A percentile compares a stretch with the other conserved stretches of the same genome.
Evolutionary conservation across 2,888 invertebrate species (phyloP).

Genomic region (Xylota segnis): DNA sequence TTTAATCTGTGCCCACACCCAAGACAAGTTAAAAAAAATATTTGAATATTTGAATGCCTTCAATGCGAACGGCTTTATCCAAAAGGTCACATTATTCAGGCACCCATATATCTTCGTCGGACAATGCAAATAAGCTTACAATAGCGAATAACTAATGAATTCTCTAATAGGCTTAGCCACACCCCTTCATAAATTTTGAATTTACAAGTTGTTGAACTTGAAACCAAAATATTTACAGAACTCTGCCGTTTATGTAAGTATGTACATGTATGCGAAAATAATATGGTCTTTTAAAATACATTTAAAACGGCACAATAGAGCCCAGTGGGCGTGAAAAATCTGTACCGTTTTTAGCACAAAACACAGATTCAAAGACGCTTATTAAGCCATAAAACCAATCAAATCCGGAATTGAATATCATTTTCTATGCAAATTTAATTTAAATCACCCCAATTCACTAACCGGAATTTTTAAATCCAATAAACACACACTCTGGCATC

Average conservation of each 20-base stretch:
- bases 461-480: conserved; percentile 28
- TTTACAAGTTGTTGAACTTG: conserved; percentile 11
- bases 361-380: not conserved
- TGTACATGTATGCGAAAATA: too few species aligned
- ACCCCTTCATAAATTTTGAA: conserved; percentile 6
- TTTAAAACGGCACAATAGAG: not conserved
- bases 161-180: conserved; percentile 5
- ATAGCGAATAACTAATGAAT: conserved; percentile 16
- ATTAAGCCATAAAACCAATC: conserved; percentile 47
- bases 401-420: conserved; percentile 29
- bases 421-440: conserved; percentile 40
- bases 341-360: not conserved
- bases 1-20: not conserved
- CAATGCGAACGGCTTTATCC: conserved; percentile 2
- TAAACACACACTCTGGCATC: not conserved
- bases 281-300: not conserved
- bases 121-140: conserved; percentile 15
- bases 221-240: not conserved
- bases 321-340: not conserved
- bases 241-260: not conserved
- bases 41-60: not conserved
- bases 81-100: not conserved
- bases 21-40: not conserved
- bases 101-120: not conserved
- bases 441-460: conserved; percentile 12